Percentiles rank a stretch among this genome's conserved stretches.
These are phyloP conservation scores for Chironomus riparius DNA, from an alignment of 2,888 invertebrate species.

Conservation along the genomic window DNA sequence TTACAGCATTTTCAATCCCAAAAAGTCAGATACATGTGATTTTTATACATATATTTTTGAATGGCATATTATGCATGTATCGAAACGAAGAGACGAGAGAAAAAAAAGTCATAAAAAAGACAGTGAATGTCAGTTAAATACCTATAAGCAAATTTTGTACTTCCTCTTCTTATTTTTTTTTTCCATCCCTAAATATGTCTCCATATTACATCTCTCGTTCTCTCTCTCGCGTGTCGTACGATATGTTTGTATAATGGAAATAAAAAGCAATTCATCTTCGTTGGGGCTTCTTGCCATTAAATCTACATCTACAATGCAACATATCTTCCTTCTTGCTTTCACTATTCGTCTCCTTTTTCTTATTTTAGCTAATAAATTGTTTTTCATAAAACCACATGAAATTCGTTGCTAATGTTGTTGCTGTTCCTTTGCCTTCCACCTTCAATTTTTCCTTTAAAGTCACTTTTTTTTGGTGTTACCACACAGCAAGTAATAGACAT, in stretches of 20 bases:
- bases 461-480: neutral
- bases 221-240: neutral
- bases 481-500: neutral
- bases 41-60: neutral
- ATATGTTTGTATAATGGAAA: neutral
- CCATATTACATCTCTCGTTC: neutral
- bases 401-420: neutral
- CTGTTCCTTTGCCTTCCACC: too few species aligned
- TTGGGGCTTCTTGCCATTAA: conserved; percentile 25
- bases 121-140: conserved; percentile 26
- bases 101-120: conserved; percentile 24
- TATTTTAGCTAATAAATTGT: conserved; percentile 24
- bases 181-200: neutral
- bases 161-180: neutral
- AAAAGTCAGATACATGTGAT: too few species aligned
- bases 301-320: conserved; percentile 23
- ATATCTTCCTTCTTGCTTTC: neutral
- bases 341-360: neutral
- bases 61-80: neutral
- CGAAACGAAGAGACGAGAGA: neutral
- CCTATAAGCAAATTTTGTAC: conserved; percentile 25
- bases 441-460: too few species aligned
- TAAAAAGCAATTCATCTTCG: conserved; percentile 26
- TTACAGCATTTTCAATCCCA: neutral
- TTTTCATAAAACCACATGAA: conserved; percentile 14